These are phyloP conservation scores for Daktulosphaira vitifoliae DNA, from an alignment of 1,140 invertebrate genomes.

Conservation along the genomic window DNA sequence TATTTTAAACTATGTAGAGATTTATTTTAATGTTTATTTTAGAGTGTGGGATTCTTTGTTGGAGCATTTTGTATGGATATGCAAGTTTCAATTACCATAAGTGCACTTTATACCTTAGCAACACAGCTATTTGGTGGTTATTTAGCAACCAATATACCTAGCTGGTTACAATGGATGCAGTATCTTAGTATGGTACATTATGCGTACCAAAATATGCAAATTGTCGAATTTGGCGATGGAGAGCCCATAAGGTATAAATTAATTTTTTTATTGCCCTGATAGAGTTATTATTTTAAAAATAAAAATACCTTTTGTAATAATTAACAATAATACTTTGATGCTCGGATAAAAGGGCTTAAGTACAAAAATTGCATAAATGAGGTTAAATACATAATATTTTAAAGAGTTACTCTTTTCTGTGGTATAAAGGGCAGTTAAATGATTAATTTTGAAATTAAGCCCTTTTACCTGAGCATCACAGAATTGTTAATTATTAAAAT, in stretches of 20 bases:
- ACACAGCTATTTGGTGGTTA: slow-evolving; percentile 76
- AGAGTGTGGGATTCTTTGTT: slow-evolving; percentile 77
- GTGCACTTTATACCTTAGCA: slow-evolving; percentile 68
- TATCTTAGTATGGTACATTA: slow-evolving; percentile 75
- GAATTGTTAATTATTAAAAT: too few species aligned
- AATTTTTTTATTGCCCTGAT: too few species aligned
- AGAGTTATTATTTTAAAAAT: too few species aligned
- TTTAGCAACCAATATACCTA: slow-evolving; percentile 66
- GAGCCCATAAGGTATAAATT: slow-evolving; percentile 55
- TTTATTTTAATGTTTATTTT: slow-evolving; percentile 36
- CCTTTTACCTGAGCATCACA: too few species aligned
- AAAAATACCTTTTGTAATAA: too few species aligned
- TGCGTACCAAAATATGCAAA: slow-evolving; percentile 79
- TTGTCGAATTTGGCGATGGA: slow-evolving; percentile 68
- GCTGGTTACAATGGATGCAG: slow-evolving; percentile 69
- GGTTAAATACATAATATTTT: too few species aligned
- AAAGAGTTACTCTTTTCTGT: too few species aligned
- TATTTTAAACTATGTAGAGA: not conserved
- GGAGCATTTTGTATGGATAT: slow-evolving; percentile 72
- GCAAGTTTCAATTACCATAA: slow-evolving; percentile 69
- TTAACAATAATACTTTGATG: too few species aligned
- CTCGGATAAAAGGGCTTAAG: too few species aligned
- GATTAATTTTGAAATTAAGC: too few species aligned
- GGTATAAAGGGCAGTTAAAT: too few species aligned
- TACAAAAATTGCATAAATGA: too few species aligned